phyloP scores from a whole-genome alignment of 2,797 vertebrate genomes.

The Petrocephalus schoutedeni region DNA sequence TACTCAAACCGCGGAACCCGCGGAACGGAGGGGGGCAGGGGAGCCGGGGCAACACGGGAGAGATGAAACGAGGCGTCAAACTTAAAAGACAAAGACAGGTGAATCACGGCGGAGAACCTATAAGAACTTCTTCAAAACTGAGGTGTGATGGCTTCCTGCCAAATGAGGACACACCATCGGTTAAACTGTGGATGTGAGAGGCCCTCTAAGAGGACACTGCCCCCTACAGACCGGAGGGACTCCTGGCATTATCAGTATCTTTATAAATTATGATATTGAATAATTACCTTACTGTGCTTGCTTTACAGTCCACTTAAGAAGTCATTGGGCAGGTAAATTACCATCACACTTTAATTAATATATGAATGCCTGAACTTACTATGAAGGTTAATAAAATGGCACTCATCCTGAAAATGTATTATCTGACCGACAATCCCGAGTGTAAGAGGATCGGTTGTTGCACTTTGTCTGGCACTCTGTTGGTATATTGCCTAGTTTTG shows the following conservation, averaged over 20 bases:
- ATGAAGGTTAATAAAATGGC: slow-evolving; percentile 4
- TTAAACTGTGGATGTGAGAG: background rate
- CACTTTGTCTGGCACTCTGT: background rate
- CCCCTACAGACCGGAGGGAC: background rate
- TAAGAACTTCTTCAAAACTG: background rate
- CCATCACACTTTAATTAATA: background rate
- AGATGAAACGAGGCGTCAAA: background rate
- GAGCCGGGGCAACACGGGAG: background rate
- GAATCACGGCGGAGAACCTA: background rate
- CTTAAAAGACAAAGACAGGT: background rate
- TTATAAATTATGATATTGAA: background rate
- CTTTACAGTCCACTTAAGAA: slow-evolving; percentile 5
- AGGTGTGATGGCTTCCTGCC: background rate
- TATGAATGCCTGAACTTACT: background rate
- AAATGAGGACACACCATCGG: background rate
- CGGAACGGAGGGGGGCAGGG: background rate
- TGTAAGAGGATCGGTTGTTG: background rate
- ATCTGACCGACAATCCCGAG: background rate
- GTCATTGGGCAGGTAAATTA: background rate
- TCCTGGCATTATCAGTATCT: background rate
- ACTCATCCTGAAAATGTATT: slow-evolving; percentile 1
- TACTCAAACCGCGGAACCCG: background rate
- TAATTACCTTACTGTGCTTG: background rate
- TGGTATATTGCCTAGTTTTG: background rate
- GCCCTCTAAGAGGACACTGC: background rate